phyloP scores from a whole-genome alignment of 2,113 vertebrate species.

The Rhombomys opimus region DNA sequence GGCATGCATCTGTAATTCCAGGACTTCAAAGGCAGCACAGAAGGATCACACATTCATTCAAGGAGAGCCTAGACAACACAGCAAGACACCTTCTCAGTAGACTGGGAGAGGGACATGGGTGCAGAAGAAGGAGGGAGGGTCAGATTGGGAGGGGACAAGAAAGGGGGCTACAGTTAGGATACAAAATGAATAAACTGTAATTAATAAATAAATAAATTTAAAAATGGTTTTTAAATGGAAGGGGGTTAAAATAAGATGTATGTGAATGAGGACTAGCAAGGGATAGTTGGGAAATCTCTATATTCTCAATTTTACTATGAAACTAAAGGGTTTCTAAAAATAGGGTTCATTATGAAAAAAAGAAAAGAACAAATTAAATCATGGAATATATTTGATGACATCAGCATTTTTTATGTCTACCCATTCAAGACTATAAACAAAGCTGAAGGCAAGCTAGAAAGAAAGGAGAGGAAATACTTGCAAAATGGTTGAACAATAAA shows the following conservation, averaged over 20 bases:
- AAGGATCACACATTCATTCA: not conserved
- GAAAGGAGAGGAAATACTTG: not conserved
- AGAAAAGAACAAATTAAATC: not conserved
- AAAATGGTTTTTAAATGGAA: too few species aligned
- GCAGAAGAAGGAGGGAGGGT: too few species aligned
- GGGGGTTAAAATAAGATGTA: not conserved
- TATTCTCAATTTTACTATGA: slow-evolving; percentile 6
- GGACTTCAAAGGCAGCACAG: not conserved
- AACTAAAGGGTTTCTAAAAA: slow-evolving; percentile 24
- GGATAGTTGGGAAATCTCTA: not conserved
- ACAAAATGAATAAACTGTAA: too few species aligned
- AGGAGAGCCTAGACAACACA: not conserved
- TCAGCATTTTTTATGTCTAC: slow-evolving; percentile 5
- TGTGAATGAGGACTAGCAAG: not conserved
- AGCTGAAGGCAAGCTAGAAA: slow-evolving; percentile 24
- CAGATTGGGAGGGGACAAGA: too few species aligned
- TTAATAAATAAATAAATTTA: too few species aligned
- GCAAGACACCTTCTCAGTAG: not conserved
- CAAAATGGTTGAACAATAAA: slow-evolving; percentile 38
- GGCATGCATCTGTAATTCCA: not conserved
- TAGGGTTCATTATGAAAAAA: slow-evolving; percentile 15
- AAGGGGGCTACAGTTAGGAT: too few species aligned
- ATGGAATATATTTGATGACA: not conserved
- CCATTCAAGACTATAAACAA: not conserved
- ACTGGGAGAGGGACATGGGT: too few species aligned